Evolutionary conservation across 1,140 invertebrate species (phyloP).

Genomic region (Eubasilissa regina): DNA sequence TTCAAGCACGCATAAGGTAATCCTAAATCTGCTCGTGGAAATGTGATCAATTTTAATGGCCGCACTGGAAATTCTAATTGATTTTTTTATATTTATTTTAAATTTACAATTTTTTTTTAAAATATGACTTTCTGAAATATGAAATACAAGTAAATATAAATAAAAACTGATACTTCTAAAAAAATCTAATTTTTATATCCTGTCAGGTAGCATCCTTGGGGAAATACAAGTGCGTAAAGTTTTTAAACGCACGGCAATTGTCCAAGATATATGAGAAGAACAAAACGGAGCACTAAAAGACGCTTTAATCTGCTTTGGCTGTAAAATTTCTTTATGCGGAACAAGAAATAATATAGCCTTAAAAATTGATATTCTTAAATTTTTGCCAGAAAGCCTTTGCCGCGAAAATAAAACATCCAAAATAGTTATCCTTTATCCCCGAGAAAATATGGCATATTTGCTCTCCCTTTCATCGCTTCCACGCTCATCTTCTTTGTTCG

Average conservation of each 20-base stretch:
- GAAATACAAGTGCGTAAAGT: not conserved
- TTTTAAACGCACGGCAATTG: slow-evolving; percentile 18
- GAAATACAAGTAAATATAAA: too few species aligned
- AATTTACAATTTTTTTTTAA: too few species aligned
- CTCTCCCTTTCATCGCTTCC: not conserved
- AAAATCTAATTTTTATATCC: not conserved
- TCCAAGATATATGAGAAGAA: not conserved
- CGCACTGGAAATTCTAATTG: too few species aligned
- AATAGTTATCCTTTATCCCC: slow-evolving; percentile 20
- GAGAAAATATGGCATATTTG: not conserved
- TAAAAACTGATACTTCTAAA: too few species aligned
- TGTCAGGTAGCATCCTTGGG: not conserved
- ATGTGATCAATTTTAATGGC: too few species aligned
- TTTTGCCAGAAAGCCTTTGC: slow-evolving; percentile 11
- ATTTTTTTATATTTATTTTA: too few species aligned
- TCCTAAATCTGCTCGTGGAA: too few species aligned
- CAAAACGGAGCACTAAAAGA: not conserved
- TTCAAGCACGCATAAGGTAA: too few species aligned
- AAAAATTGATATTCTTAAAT: slow-evolving; percentile 24
- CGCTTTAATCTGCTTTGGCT: slow-evolving; percentile 9
- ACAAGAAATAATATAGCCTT: slow-evolving; percentile 11
- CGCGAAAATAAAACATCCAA: slow-evolving; percentile 22
- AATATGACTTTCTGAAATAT: too few species aligned
- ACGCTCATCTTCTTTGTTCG: not conserved
- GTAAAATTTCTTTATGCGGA: slow-evolving; percentile 29